Evolutionary conservation across 2,113 vertebrate species (phyloP), one percentile per base, ranked within the genome.

Genomic region (Seriola quinqueradiata): DNA sequence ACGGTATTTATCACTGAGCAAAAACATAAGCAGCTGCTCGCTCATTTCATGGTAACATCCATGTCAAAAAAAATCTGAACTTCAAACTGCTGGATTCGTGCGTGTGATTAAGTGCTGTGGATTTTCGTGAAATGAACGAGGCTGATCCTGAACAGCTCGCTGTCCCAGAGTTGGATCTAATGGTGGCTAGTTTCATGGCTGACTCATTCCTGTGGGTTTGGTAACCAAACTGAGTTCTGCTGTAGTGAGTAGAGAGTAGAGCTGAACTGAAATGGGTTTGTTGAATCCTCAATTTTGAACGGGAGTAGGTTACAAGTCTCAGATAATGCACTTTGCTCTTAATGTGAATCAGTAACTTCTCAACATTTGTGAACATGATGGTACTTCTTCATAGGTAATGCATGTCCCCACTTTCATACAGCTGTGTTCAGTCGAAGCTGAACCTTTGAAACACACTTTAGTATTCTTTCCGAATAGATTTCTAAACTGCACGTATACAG

Each of bases 151-250:
- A 69, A 70, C 57, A 42, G 44, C 21, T 42, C 11, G 2, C 38
- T 52, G 70, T 75, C 65, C 25, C 70, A 13, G 60, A 54, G n/a
- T 69, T 38, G 61, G 64, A 48, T 68, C 66, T 52, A 9, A 42
- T 34, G 19, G 23, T 28, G 57, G 75, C 82, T 44, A 25, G 64
- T 73, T 68, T 77, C 44, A 42, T 59, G 57, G 38, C 32, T 14
- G 76, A 83, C 74, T 88, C 82, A 79, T 90, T 93, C 78, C 85
- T 81, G 81, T 83, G 81, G 88, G 64, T 82, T 86, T 80, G 74
- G 82, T 46, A 67, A 38, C 28, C 63, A 60, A 25, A 48, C 70
- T 40, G 59, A 75, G 64, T n/a, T 71, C n/a, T 46, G 9, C 75
- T 75, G 60, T 16, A 34, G 52, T 61, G 70, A 82, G 71, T 25